Base-by-base conservation (phyloP, 2,113 vertebrate species). In the Phaethornis superciliosus region DNA sequence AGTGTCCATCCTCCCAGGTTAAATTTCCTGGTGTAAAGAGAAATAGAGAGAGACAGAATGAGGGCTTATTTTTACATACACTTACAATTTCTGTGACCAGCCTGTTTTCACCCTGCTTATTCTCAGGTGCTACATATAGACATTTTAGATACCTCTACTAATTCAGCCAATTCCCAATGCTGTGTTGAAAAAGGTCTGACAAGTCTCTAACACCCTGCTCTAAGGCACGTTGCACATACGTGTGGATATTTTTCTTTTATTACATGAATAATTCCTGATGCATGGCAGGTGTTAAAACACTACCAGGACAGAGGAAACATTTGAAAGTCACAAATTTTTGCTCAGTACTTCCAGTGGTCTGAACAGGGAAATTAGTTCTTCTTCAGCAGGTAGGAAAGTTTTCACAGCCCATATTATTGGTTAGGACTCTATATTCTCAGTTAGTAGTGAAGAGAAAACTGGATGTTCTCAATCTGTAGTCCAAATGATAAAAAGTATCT, bases 31-130 rank as follows among this genome's bases (percentile, higher is more conserved):
- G 30, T 79, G 35, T 71, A 69, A 78, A 88, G 44, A 76, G 64
- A 85, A 94, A 94, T 58, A 46, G 49, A 83, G 54, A 75, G 83
- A 75, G 89, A 91, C 82, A 88, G 82, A 95, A 91, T 90, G 80
- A 77, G 85, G 65, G 6, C 79, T 95, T 78, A 46, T 91, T 93
- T 91, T 94, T 63, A 91, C 60, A 46, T 74, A 40, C 7, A 42
- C 33, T 67, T 83, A 62, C 2, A 47, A 78, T 83, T 88, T 65
- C 35, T 40, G 17, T 86, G 68, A 59, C 80, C 54, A 58, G 33
- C 28, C 30, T 75, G 13, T 83, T 96, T 91, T 90, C 75, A 82
- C 52, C 58, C 33, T 89, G 18, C 22, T 56, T 84, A 23, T 84
- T 90, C 32, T 74, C 64, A 89, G 52, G 65, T 94, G 74, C 28